Evolutionary conservation across 2,113 vertebrate genomes (phyloP), one percentile per base, ranked within the genome.

Genomic region (Pavo muticus): DNA sequence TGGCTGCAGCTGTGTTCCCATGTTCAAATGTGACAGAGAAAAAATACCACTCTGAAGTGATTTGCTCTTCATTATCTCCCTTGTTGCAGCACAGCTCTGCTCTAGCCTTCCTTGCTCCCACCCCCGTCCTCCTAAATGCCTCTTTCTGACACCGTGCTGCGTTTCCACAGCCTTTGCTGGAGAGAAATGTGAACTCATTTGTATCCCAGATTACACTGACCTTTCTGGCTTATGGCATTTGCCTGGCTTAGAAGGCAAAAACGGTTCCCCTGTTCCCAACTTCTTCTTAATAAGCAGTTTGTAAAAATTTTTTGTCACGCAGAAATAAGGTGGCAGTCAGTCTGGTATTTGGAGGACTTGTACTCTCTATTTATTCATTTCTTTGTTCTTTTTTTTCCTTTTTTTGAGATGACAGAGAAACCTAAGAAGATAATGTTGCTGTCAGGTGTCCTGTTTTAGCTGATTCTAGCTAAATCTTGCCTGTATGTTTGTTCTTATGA

Each of bases 351-450:
- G 37, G 24, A 77, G 23, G 54, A 48, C 6, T 30, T 37, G 6
- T 4, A 17, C 1, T 3, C 11, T 72, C 40, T 75, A 18, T 64
- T 82, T 60, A 79, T 39, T 11, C 20, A n/a, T 15, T 23, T 27
- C 10, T 86, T 63, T 64, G 30, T 44, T 60, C 19, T 50, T 25
- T 39, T 81, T 67, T 20, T 81, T n/a, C 23, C 48, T 24, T 50
- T 71, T 48, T 87, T 74, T 82, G 40, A 32, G 23, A 15, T 37
- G 14, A 30, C 29, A 87, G 45, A 67, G 56, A 63, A 93, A 10
- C 25, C 30, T 61, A 64, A 44, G 59, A 67, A 67, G 40, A 35
- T 11, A 10, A 54, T 0, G 0, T 30, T 63, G 14, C 25, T 7
- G 29, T 6, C 10, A 48, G 23, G 19, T 2, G 4, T 10, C 45